phyloP scores from a whole-genome alignment of 1,140 invertebrate genomes.

The Palaemon carinicauda region DNA sequence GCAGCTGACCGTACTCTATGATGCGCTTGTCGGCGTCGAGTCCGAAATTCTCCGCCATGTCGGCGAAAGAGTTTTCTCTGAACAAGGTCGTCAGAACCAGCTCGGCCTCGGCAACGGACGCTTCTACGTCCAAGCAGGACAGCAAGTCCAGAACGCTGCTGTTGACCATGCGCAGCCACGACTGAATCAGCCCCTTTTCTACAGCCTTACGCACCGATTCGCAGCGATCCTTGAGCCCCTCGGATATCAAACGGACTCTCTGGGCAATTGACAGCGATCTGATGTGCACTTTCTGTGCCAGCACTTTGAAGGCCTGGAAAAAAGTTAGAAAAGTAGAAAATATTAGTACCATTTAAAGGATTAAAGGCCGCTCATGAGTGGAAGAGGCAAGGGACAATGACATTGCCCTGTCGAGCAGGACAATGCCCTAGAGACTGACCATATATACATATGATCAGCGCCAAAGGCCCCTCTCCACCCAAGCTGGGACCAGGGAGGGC shows the following conservation, averaged over 20 bases:
- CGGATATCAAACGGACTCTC: conserved; percentile 72
- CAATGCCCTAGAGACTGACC: too few relatives aligned
- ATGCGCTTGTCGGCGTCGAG: conserved; percentile 66
- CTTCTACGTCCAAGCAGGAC: conserved; percentile 72
- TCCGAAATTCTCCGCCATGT: conserved; percentile 64
- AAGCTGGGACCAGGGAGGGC: too few relatives aligned
- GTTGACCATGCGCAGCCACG: conserved; percentile 74
- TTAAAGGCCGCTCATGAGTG: too few relatives aligned
- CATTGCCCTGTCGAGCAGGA: too few relatives aligned
- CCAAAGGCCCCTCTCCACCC: too few relatives aligned
- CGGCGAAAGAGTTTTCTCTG: conserved; percentile 49
- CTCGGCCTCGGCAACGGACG: conserved; percentile 64
- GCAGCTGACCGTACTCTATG: conserved; percentile 69
- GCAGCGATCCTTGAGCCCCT: conserved; percentile 74
- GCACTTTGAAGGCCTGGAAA: conserved; percentile 72
- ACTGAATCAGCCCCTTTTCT: conserved; percentile 57
- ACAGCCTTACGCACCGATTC: conserved; percentile 62
- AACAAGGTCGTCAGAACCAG: conserved; percentile 67
- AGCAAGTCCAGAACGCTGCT: conserved; percentile 72
- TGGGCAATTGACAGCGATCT: conserved; percentile 75
- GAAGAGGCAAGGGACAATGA: too few relatives aligned
- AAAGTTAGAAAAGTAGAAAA: not conserved
- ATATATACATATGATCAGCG: too few relatives aligned
- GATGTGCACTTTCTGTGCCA: conserved; percentile 74
- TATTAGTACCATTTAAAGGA: too few relatives aligned